These are phyloP conservation scores for Liasis olivaceus DNA, from an alignment of 2,797 vertebrate species.

Conservation along the genomic window DNA sequence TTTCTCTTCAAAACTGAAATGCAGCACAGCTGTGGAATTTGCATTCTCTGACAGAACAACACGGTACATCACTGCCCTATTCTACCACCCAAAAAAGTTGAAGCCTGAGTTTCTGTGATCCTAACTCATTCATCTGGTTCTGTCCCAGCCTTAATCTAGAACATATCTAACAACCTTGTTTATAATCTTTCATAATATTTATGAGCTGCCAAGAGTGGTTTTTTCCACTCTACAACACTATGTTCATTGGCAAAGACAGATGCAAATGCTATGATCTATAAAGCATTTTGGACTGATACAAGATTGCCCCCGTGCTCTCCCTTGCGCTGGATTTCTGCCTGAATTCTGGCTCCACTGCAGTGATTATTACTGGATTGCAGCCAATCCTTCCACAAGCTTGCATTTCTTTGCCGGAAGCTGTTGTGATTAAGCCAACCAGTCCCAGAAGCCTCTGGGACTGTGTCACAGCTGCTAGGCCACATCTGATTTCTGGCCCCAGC, in stretches of 20 bases:
- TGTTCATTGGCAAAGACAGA: not conserved
- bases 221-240: not conserved
- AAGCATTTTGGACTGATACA: not conserved
- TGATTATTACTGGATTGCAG: not conserved
- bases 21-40: not conserved
- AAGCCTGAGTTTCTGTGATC: not conserved
- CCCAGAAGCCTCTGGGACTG: not conserved
- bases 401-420: not conserved
- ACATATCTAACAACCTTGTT: not conserved
- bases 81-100: too few species aligned
- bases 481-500: not conserved
- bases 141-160: not conserved
- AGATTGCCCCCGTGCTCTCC: not conserved
- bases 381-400: not conserved
- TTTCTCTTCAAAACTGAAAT: not conserved
- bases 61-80: not conserved
- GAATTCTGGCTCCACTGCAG: not conserved
- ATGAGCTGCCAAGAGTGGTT: not conserved
- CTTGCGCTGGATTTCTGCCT: not conserved
- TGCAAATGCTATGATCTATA: not conserved
- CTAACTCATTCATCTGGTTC: not conserved
- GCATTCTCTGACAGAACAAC: not conserved
- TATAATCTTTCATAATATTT: not conserved
- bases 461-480: not conserved
- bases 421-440: not conserved